These are phyloP conservation scores for Bombus polaris DNA, from an alignment of 1,140 invertebrate genomes.

Conservation along the genomic window DNA sequence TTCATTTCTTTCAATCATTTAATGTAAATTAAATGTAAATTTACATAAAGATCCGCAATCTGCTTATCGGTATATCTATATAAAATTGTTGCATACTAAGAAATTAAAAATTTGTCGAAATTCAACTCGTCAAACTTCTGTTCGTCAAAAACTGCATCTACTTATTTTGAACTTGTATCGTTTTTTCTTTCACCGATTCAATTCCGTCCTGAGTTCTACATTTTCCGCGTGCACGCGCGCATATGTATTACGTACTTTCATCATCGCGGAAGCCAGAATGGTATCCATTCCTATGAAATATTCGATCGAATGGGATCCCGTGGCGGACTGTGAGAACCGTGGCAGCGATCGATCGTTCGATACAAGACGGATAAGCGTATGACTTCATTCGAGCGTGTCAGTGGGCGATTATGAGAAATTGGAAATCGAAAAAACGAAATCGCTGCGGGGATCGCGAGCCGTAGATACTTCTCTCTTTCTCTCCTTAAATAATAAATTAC, in stretches of 20 bases:
- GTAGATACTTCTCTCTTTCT: not conserved
- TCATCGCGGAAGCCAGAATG: constrained; percentile 42
- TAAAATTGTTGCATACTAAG: no score
- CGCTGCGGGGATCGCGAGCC: constrained; percentile 44
- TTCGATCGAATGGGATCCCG: constrained; percentile 57
- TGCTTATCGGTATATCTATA: no score
- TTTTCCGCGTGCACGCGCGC: constrained; percentile 28
- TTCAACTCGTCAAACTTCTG: not conserved
- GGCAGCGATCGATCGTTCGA: constrained; percentile 50
- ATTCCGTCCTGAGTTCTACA: constrained; percentile 2
- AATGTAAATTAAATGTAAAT: no score
- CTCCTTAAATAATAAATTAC: constrained; percentile 41
- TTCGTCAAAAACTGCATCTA: not conserved
- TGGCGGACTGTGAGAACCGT: constrained; percentile 61
- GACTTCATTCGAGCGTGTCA: constrained; percentile 69
- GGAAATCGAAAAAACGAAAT: constrained; percentile 62
- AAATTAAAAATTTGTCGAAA: no score
- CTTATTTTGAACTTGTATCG: not conserved
- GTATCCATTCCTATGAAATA: constrained; percentile 39
- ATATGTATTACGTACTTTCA: constrained; percentile 16
- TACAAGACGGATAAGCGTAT: constrained; percentile 64
- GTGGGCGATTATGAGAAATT: constrained; percentile 60
- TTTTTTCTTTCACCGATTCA: rapidly evolving
- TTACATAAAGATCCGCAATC: no score
- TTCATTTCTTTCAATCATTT: no score